These are phyloP conservation scores for Larimichthys polyactis DNA, from an alignment of 2,113 vertebrate species.

Conservation along the genomic window DNA sequence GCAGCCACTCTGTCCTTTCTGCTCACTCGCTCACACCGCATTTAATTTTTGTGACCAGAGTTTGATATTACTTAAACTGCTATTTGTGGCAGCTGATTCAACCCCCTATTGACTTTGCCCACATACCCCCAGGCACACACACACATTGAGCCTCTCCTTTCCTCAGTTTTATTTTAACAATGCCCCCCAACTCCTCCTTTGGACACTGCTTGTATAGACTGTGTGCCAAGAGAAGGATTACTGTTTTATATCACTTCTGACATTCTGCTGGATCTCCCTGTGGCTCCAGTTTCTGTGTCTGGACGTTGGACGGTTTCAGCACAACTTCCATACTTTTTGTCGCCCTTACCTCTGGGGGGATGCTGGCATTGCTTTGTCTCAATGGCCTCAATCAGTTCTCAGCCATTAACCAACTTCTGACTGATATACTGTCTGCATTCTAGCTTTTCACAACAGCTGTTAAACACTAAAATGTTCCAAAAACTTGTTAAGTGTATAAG, in stretches of 20 bases:
- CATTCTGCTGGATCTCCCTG: conserved; percentile 69
- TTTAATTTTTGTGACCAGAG: conserved; percentile 62
- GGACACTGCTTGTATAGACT: conserved; percentile 56
- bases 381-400: neutral
- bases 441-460: neutral
- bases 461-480: neutral
- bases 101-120: conserved; percentile 55
- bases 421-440: neutral
- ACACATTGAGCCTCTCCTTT: conserved; percentile 60
- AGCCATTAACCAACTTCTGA: neutral
- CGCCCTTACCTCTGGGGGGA: conserved; percentile 60
- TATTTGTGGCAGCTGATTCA: conserved; percentile 80
- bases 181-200: conserved; percentile 54
- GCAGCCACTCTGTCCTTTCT: conserved; percentile 11
- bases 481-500: neutral
- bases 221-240: conserved; percentile 80
- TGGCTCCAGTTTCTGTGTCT: conserved; percentile 65
- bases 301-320: conserved; percentile 53
- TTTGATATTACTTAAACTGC: conserved; percentile 76
- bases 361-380: conserved; percentile 48
- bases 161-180: conserved; percentile 81
- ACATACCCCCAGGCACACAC: conserved; percentile 53
- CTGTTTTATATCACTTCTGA: conserved; percentile 83
- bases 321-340: conserved; percentile 60
- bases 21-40: conserved; percentile 24